Evolutionary conservation across 2,888 invertebrate species (phyloP), one percentile per base, ranked within the genome.

Genomic region (Neuroscelio doddi): DNA sequence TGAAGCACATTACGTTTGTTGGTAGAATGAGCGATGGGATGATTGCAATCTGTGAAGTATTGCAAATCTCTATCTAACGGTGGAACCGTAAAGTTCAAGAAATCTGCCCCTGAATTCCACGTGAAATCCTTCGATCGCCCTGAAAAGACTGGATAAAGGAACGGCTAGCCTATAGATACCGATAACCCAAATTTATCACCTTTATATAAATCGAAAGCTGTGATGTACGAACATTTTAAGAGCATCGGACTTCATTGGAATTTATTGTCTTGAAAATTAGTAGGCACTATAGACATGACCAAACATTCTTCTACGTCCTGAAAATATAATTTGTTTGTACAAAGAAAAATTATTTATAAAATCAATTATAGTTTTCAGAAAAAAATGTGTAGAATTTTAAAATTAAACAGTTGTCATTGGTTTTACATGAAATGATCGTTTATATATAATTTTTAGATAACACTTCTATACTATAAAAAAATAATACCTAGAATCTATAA

Each of bases 241-340:
- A 71, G 70, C 69, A 76, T 69, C 71, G 74, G 78, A 78, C 78
- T 70, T 78, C 80, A 79, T 79, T 80, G 80, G 79, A 81, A 81
- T 81, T 79, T 80, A 81, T 77, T 73, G 80, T 73, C 62, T 74
- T 71, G 76, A 78, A 79, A 80, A 80, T 80, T 80, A 80, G 79
- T 71, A 74, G 75, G 74, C 72, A 69, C 66, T 75, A 75, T 3
- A 9, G 30, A 30, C 30, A 9, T 30, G 9, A 2, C 30, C n/a
- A 4, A 9, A 78, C 69, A 69, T 56, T 67, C n/a, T n/a, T n/a
- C n/a, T n/a, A n/a, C n/a, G n/a, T n/a, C n/a, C n/a, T n/a, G n/a
- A n/a, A n/a, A n/a, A n/a, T n/a, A n/a, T n/a, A n/a, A n/a, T n/a
- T n/a, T n/a, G n/a, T n/a, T n/a, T n/a, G n/a, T n/a, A n/a, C n/a